Conservation (phyloP, 2,113 vertebrate species). For the Aldabrachelys gigantea region DNA sequence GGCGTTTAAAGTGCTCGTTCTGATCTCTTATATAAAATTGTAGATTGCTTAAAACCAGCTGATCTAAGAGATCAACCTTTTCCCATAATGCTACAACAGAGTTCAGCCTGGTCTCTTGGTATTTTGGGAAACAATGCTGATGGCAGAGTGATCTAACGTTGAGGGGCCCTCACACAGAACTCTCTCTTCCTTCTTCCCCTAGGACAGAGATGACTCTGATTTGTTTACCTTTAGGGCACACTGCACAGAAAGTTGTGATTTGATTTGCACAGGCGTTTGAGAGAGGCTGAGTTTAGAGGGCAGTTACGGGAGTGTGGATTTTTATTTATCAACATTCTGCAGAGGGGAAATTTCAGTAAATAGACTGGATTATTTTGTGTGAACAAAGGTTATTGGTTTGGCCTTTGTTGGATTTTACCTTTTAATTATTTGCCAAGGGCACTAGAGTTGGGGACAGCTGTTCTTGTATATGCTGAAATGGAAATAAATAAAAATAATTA, state of each 20-base stretch:
- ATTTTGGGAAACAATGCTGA: neutral
- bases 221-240: neutral
- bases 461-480: neutral
- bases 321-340: neutral
- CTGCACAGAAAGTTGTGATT: fast-evolving
- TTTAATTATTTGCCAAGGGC: neutral
- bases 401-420: neutral
- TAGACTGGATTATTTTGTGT: neutral
- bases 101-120: neutral
- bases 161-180: neutral
- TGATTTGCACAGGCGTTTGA: fast-evolving
- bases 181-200: neutral
- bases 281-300: no score
- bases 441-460: neutral
- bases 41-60: neutral
- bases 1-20: neutral
- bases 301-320: neutral
- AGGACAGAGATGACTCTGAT: neutral
- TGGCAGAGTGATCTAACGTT: neutral
- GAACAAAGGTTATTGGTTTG: neutral
- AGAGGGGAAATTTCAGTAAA: neutral
- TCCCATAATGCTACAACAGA: neutral
- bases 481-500: neutral
- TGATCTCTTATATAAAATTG: neutral
- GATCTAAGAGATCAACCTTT: no score